These are phyloP conservation scores for Etia nguti DNA, from an alignment of 2,113 vertebrate genomes.

Conservation along the genomic window DNA sequence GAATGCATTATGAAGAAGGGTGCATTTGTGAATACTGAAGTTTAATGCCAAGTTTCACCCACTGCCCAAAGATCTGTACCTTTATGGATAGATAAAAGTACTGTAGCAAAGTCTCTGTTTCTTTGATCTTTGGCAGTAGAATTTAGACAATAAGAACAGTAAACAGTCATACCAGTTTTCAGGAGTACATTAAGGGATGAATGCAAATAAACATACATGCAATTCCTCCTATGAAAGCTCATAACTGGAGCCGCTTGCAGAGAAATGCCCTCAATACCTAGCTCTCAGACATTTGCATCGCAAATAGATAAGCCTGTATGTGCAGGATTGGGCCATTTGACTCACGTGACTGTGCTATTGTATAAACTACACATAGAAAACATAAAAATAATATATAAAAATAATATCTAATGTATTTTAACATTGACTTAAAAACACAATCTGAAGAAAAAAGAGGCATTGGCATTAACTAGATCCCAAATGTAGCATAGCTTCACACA, in stretches of 20 bases:
- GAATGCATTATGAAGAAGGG: background rate
- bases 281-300: background rate
- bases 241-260: background rate
- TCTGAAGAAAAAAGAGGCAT: background rate
- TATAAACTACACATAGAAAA: background rate
- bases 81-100: background rate
- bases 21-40: background rate
- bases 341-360: background rate
- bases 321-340: background rate
- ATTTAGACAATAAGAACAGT: background rate
- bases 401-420: background rate
- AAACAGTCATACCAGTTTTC: background rate
- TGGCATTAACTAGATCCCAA: background rate
- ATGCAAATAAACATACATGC: background rate
- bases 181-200: background rate
- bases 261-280: background rate
- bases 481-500: background rate
- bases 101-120: background rate
- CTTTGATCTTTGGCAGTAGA: background rate
- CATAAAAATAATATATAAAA: background rate
- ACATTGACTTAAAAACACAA: background rate
- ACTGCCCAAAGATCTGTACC: background rate
- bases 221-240: background rate
- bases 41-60: background rate
- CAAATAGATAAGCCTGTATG: background rate